phyloP scores from a whole-genome alignment of 1,140 invertebrate species.

The Hermetia illucens region DNA sequence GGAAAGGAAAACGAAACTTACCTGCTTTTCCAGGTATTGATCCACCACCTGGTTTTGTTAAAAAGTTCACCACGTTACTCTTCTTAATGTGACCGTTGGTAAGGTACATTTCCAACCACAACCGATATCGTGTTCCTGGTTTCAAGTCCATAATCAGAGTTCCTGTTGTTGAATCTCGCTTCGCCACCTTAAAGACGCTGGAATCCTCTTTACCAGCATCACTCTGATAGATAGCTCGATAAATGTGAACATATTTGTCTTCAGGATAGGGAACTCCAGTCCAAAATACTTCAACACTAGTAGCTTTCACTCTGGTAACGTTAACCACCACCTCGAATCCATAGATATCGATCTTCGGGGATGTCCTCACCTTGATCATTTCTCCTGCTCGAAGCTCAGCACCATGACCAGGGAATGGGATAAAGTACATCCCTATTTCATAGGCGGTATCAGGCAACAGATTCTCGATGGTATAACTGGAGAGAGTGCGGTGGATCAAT shows the following conservation, averaged over 20 bases:
- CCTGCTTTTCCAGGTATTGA: constrained; percentile 25
- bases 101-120: constrained; percentile 76
- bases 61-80: constrained; percentile 73
- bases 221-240: constrained; percentile 67
- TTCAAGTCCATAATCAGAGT: constrained; percentile 56
- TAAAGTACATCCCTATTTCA: constrained; percentile 61
- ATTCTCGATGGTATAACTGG: constrained; percentile 54
- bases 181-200: constrained; percentile 70
- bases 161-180: constrained; percentile 56
- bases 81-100: constrained; percentile 80
- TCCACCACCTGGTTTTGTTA: constrained; percentile 60
- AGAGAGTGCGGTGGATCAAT: constrained; percentile 53
- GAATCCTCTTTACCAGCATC: constrained; percentile 60
- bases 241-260: constrained; percentile 84
- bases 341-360: constrained; percentile 52
- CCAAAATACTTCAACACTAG: constrained; percentile 63
- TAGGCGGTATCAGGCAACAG: constrained; percentile 56
- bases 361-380: constrained; percentile 47
- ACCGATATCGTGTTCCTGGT: constrained; percentile 66
- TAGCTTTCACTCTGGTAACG: constrained; percentile 55
- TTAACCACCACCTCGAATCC: constrained; percentile 64
- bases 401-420: constrained; percentile 56
- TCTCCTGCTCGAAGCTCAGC: constrained; percentile 56
- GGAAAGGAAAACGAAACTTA: constrained; percentile 8
- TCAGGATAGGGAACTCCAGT: constrained; percentile 70